Base-by-base conservation (phyloP, 2,797 vertebrate genomes). In the Aplochiton taeniatus region DNA sequence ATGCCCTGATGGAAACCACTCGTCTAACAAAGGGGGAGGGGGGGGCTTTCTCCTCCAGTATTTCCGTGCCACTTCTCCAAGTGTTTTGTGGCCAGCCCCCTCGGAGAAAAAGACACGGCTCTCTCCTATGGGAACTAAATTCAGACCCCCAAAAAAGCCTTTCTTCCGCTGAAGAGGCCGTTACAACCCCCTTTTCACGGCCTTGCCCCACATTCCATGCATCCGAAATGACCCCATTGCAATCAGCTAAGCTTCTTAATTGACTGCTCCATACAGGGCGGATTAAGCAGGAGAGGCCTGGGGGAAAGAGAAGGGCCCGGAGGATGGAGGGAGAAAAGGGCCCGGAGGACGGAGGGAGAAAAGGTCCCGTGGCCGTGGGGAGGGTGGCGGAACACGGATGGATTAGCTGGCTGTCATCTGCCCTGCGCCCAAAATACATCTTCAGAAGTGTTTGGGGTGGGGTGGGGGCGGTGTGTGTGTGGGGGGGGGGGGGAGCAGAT, bases 341-440 rank as follows among this genome's bases (percentile, higher is more conserved):
- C n/a, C 11, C 46, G 11, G 54, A 78, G 85, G 83, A 82, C 66
- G 85, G 83, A 83, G 81, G 73, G 71, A 80, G 83, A 83, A 88
- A 88, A 83, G 83, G 69, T 73, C 82, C 41, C 68, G 76, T 82
- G 74, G 79, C 73, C 68, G 12, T 45, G 63, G n/a, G 65, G 51
- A 70, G 71, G 83, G 65, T 49, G 77, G 78, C 73, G 74, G 62
- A 75, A 87, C 82, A 85, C 83, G 74, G 85, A 81, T 85, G 71
- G 74, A 85, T 84, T 80, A 78, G 74, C 78, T 68, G 75, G 70
- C 65, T 62, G 83, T 85, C 85, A 80, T 87, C 82, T 87, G 75
- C 69, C 65, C 65, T 66, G 45, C 60, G 80, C 79, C 84, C 87
- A 83, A 90, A 90, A 90, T 80, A 89, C 69, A 73, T 82, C 84